A percentile compares a stretch with the other conserved stretches of the same genome.
Conservation (phyloP, 1,140 invertebrate genomes). For the Arctopsyche grandis region DNA sequence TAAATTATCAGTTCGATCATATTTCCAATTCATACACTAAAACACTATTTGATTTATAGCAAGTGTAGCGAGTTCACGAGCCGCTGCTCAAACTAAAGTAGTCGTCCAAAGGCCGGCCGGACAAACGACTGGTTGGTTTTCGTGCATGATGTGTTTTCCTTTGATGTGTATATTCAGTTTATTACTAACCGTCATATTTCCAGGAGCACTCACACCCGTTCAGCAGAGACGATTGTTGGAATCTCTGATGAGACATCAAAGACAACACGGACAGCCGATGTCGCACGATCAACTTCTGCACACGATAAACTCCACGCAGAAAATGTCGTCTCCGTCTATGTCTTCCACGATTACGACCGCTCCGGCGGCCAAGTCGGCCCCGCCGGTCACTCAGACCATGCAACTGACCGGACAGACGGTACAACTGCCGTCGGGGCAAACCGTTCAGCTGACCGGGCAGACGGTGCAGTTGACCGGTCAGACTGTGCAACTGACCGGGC, state of each 20-base stretch:
- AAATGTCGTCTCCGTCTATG: conserved; percentile 20
- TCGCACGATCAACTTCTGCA: conserved; percentile 51
- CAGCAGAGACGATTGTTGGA: conserved; percentile 51
- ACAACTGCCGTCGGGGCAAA: conserved; percentile 49
- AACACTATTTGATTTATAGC: neutral
- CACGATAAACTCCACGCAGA: conserved; percentile 49
- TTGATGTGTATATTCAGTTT: no score
- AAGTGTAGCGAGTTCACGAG: neutral
- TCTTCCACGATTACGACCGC: conserved; percentile 42
- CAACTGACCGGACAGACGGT: conserved; percentile 50
- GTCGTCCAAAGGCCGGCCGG: conserved; percentile 42
- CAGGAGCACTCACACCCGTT: conserved; percentile 49
- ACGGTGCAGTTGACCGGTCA: conserved; percentile 49
- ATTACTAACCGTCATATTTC: no score
- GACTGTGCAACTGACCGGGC: conserved; percentile 49
- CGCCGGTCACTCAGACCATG: conserved; percentile 37
- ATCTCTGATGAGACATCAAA: conserved; percentile 52
- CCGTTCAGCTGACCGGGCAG: conserved; percentile 50
- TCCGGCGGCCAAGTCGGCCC: conserved; percentile 33
- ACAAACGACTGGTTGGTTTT: conserved; percentile 47
- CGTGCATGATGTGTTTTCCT: no score
- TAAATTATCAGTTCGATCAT: neutral
- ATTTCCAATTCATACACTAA: conserved; percentile 14
- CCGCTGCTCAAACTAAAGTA: conserved; percentile 47
- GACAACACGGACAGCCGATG: conserved; percentile 53